Conservation (phyloP, 2,113 vertebrate genomes). For the Balaeniceps rex region DNA sequence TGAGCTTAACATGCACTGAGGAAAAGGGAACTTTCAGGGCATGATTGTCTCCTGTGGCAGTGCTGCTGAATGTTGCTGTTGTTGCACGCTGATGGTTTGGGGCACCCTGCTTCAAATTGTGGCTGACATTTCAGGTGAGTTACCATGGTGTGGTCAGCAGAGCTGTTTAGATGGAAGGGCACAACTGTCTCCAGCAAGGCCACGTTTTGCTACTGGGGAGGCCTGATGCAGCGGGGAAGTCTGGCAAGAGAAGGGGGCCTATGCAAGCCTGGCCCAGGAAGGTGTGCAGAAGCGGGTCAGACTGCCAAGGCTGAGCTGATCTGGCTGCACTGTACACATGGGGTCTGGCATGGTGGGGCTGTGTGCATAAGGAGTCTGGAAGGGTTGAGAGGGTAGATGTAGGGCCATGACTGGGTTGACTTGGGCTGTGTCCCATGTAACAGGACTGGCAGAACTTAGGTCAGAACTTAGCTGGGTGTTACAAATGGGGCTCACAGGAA, state of each 20-base stretch:
- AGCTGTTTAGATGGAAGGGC: background rate
- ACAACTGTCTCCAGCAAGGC: background rate
- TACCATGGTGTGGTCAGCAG: background rate
- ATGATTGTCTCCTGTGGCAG: background rate
- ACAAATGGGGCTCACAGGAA: background rate
- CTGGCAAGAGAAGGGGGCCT: background rate
- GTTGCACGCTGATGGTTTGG: background rate
- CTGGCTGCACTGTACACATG: accelerated
- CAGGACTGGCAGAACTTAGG: background rate
- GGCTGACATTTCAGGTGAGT: background rate
- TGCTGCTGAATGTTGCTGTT: background rate
- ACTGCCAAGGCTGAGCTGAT: background rate
- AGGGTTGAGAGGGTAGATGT: too few species aligned
- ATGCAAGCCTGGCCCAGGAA: background rate
- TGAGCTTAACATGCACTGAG: background rate
- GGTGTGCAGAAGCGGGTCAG: accelerated
- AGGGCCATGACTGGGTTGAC: too few species aligned
- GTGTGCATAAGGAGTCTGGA: background rate
- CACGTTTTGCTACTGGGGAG: background rate
- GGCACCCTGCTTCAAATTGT: background rate
- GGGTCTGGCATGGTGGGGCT: background rate
- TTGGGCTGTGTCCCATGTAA: background rate
- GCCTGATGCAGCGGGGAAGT: too few species aligned
- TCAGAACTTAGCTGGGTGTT: too few species aligned
- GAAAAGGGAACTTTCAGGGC: background rate